Conservation (phyloP, 1,140 invertebrate genomes). For the Plodia interpunctella region DNA sequence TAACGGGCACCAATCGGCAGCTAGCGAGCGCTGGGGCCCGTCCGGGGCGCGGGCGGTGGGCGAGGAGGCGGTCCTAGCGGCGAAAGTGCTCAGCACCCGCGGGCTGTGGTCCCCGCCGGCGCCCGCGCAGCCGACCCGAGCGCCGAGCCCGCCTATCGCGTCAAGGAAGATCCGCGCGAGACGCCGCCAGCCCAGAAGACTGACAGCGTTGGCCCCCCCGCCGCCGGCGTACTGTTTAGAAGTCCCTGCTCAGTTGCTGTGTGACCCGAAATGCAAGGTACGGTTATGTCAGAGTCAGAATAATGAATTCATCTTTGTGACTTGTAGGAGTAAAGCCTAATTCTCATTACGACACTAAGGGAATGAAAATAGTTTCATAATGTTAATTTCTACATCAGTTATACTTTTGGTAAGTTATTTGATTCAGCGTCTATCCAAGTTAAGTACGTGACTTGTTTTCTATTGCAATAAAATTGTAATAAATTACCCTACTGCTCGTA, state of each 20-base stretch:
- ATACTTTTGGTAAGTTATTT: too few species aligned
- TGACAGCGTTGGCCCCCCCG: conserved; percentile 38
- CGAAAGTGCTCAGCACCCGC: conserved; percentile 48
- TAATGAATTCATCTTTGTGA: too few species aligned
- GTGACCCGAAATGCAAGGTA: conserved; percentile 60
- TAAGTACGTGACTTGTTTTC: background rate
- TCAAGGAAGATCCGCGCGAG: conserved; percentile 58
- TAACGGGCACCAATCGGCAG: conserved; percentile 68
- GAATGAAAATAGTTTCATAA: too few species aligned
- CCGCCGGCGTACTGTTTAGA: conserved; percentile 54
- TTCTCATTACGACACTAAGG: too few species aligned
- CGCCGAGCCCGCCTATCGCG: conserved; percentile 41
- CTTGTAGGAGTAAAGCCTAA: too few species aligned
- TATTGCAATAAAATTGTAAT: background rate
- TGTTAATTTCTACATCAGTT: too few species aligned
- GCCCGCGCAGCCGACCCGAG: conserved; percentile 17
- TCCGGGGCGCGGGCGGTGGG: conserved; percentile 38
- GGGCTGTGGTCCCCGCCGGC: conserved; percentile 39
- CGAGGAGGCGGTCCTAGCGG: conserved; percentile 54
- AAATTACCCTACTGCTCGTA: background rate
- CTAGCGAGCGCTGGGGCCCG: conserved; percentile 69
- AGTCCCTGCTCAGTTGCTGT: conserved; percentile 57
- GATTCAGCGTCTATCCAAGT: too few species aligned
- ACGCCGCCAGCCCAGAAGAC: conserved; percentile 50
- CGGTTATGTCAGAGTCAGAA: too few species aligned